phyloP scores from a whole-genome alignment of 1,140 invertebrate species.

The Drosophila tropicalis region DNA sequence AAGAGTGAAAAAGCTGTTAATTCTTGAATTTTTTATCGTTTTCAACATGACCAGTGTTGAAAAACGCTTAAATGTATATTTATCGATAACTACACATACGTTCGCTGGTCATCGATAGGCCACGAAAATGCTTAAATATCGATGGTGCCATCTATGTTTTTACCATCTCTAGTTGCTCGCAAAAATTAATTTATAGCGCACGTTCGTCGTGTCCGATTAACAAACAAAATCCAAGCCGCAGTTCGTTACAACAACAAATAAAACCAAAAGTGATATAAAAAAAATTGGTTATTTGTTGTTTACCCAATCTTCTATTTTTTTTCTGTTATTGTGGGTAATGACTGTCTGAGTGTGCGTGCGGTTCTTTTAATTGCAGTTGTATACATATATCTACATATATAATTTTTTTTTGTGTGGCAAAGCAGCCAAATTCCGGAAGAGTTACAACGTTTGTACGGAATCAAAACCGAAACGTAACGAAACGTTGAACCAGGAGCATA shows the following conservation, averaged over 20 bases:
- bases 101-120: no score
- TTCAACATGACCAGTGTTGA: neutral
- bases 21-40: neutral
- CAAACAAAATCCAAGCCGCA: slow-evolving; percentile 10
- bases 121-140: no score
- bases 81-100: no score
- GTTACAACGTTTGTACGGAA: slow-evolving; percentile 19
- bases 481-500: neutral
- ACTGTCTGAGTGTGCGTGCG: neutral
- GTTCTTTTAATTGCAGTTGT: slow-evolving; percentile 1
- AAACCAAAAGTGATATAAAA: slow-evolving; percentile 10
- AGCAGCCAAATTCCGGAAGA: slow-evolving; percentile 2
- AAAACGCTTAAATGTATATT: neutral
- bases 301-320: slow-evolving; percentile 3
- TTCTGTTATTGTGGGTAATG: neutral
- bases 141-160: no score
- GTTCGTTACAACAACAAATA: slow-evolving; percentile 8
- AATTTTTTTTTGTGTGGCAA: neutral
- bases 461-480: slow-evolving; percentile 12
- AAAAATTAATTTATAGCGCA: slow-evolving; percentile 10
- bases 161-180: neutral
- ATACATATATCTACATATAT: slow-evolving; percentile 1
- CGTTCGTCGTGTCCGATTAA: slow-evolving; percentile 1
- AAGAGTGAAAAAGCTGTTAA: neutral
- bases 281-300: slow-evolving; percentile 12